Evolutionary conservation across 2,113 vertebrate species (phyloP).

Genomic region (Elephas maximus): DNA sequence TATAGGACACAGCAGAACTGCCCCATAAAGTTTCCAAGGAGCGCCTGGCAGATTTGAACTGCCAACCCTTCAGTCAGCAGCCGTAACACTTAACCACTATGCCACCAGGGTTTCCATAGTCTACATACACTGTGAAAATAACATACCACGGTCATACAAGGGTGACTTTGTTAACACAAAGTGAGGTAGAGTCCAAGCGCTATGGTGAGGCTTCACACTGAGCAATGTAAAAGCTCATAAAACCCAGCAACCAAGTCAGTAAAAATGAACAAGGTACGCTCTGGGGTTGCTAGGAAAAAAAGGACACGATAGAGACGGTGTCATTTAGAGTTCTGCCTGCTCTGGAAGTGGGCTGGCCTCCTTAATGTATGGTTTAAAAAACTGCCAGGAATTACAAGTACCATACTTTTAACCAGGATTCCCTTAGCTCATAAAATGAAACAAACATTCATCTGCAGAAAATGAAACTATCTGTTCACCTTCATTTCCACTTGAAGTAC

Average conservation of each 20-base stretch:
- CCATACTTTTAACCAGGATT: not conserved
- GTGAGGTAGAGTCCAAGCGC: not conserved
- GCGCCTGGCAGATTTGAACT: too few relatives aligned
- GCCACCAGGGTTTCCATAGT: too few relatives aligned
- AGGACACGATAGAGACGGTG: rapidly evolving
- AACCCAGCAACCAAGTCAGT: not conserved
- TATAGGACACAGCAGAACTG: too few relatives aligned
- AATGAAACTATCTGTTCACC: not conserved
- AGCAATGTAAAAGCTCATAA: not conserved
- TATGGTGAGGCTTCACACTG: not conserved
- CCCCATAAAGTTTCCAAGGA: too few relatives aligned
- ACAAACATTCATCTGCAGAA: too few relatives aligned
- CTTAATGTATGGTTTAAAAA: too few relatives aligned
- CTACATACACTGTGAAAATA: rapidly evolving
- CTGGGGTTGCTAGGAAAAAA: too few relatives aligned
- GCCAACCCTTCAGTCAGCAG: too few relatives aligned
- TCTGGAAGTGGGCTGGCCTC: not conserved
- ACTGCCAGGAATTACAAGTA: too few relatives aligned
- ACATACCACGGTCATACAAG: rapidly evolving
- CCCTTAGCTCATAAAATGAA: not conserved
- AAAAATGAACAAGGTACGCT: not conserved
- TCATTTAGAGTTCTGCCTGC: too few relatives aligned
- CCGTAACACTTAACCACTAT: too few relatives aligned
- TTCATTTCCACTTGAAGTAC: not conserved
- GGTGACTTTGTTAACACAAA: not conserved